phyloP scores from a whole-genome alignment of 2,113 vertebrate species.

The Cololabis saira region DNA sequence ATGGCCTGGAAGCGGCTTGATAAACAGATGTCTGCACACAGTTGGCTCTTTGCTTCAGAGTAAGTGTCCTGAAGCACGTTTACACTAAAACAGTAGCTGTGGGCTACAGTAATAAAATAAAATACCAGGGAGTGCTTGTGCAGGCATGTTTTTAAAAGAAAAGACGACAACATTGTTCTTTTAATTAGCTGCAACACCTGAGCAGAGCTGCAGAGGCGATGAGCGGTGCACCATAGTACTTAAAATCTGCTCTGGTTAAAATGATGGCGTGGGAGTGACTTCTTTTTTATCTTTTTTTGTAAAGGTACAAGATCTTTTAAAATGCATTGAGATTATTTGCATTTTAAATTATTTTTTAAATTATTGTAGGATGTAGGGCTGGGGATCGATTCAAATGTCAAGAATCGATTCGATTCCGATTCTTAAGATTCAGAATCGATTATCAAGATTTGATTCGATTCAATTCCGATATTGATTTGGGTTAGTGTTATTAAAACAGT shows the following conservation, averaged over 20 bases:
- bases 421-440: too few species aligned
- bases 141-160: neutral
- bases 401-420: too few species aligned
- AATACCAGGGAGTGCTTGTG: too few species aligned
- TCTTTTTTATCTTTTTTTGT: too few species aligned
- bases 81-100: conserved; percentile 21
- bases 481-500: too few species aligned
- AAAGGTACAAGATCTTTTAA: too few species aligned
- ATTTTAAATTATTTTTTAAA: too few species aligned
- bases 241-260: neutral
- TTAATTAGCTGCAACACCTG: neutral
- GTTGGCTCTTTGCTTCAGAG: conserved; percentile 19
- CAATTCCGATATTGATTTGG: too few species aligned
- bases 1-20: neutral
- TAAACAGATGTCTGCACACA: neutral
- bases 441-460: too few species aligned
- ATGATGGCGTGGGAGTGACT: neutral
- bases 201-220: neutral
- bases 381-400: too few species aligned
- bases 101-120: conserved; percentile 1
- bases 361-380: too few species aligned
- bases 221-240: neutral
- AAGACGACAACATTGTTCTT: conserved; percentile 1
- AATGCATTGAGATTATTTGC: neutral
- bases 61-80: conserved; percentile 20